A percentile compares a stretch with the other conserved stretches of the same genome.
phyloP scores from a whole-genome alignment of 2,113 vertebrate species.

The Pseudorasbora parva region DNA sequence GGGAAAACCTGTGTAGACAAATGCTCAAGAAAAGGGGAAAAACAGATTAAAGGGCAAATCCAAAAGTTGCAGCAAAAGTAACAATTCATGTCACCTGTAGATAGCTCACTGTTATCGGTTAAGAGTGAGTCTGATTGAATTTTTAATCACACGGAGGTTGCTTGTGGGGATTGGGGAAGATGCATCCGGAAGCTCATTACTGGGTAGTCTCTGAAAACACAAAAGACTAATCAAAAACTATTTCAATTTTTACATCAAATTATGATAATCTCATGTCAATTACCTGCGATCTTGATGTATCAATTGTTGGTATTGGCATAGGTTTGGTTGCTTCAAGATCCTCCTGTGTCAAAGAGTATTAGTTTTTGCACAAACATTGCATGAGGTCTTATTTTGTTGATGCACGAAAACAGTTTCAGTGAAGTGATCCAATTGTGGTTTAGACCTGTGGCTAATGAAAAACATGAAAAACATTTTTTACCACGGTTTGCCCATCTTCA shows the following conservation, averaged over 20 bases:
- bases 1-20: slow-evolving; percentile 22
- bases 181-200: slow-evolving; percentile 94
- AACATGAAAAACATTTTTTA: not conserved
- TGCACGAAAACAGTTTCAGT: not conserved
- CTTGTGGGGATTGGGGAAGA: slow-evolving; percentile 92
- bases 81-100: slow-evolving; percentile 71
- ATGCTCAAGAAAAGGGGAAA: slow-evolving; percentile 36
- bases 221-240: not conserved
- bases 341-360: slow-evolving; percentile 67
- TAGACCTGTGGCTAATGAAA: not conserved
- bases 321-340: slow-evolving; percentile 73
- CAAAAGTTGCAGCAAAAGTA: not conserved
- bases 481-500: slow-evolving; percentile 67
- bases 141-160: slow-evolving; percentile 91
- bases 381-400: not conserved
- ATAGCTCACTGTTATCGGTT: slow-evolving; percentile 81
- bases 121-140: slow-evolving; percentile 95
- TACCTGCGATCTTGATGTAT: slow-evolving; percentile 91
- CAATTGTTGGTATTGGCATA: slow-evolving; percentile 86
- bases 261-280: not conserved
- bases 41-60: not conserved
- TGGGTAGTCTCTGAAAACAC: slow-evolving; percentile 85
- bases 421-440: slow-evolving; percentile 5
- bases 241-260: not conserved
- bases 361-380: not conserved